Conservation (phyloP, 2,888 invertebrate genomes). For the Drosophila hamatofila region DNA sequence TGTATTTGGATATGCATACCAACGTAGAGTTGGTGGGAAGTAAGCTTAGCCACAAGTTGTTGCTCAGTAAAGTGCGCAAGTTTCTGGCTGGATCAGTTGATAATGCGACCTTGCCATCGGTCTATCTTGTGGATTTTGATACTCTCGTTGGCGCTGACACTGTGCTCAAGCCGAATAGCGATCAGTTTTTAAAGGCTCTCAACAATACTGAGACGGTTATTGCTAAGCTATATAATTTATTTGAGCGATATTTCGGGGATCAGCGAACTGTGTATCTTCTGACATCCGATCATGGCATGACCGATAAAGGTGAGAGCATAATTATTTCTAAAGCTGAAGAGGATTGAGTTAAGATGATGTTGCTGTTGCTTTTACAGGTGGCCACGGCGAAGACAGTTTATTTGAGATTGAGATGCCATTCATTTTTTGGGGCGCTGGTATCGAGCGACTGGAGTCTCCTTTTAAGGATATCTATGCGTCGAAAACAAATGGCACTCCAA, state of each 20-base stretch:
- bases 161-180: constrained; percentile 93
- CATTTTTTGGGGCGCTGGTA: constrained; percentile 97
- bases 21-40: background rate
- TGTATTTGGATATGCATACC: constrained; percentile 84
- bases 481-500: constrained; percentile 20
- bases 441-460: constrained; percentile 82
- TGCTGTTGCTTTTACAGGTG: constrained; percentile 86
- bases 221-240: constrained; percentile 87
- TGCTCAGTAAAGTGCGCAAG: constrained; percentile 90
- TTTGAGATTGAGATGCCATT: constrained; percentile 97
- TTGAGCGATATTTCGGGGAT: constrained; percentile 91
- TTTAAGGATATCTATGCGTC: constrained; percentile 29
- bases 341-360: background rate
- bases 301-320: constrained; percentile 91
- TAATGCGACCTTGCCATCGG: constrained; percentile 85
- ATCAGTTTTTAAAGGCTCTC: constrained; percentile 91
- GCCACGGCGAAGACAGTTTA: constrained; percentile 95
- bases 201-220: constrained; percentile 91
- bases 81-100: constrained; percentile 87
- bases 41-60: background rate
- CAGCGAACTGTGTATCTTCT: constrained; percentile 93
- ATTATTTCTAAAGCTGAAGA: background rate
- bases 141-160: constrained; percentile 96
- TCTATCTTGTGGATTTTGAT: constrained; percentile 96
- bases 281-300: constrained; percentile 99